A percentile compares a stretch with the other conserved stretches of the same genome.
Conservation (phyloP, 2,113 vertebrate genomes). For the human (Homo sapiens) region DNA sequence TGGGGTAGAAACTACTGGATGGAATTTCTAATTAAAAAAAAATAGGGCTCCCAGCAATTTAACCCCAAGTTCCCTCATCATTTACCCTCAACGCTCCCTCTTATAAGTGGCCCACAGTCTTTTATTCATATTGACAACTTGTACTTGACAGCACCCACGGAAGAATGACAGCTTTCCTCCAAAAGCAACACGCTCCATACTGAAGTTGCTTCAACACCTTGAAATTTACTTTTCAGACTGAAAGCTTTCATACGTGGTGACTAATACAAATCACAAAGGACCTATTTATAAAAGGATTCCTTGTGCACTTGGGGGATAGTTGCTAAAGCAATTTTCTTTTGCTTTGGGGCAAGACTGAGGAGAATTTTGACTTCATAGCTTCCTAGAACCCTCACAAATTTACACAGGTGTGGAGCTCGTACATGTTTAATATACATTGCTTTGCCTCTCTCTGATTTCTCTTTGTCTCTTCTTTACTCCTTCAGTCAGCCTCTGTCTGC, state of each 20-base stretch:
- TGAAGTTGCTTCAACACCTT: constrained; percentile 50
- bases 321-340: constrained; percentile 45
- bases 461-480: constrained; percentile 5
- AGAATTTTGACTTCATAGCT: constrained; percentile 28
- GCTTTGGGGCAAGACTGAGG: neutral
- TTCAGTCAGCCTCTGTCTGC: neutral
- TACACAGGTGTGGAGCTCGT: neutral
- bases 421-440: neutral
- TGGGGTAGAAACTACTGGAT: constrained; percentile 27
- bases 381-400: neutral
- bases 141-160: neutral
- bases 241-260: constrained; percentile 34
- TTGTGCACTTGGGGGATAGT: constrained; percentile 16
- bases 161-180: neutral
- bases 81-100: neutral
- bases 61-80: neutral
- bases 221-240: constrained; percentile 33
- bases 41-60: neutral
- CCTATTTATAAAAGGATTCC: constrained; percentile 40
- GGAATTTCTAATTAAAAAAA: constrained; percentile 70
- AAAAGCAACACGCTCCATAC: neutral
- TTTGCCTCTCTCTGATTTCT: neutral
- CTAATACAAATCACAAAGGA: constrained; percentile 58
- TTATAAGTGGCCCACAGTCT: neutral
- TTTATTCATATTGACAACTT: constrained; percentile 16